Percentiles rank a stretch among this genome's conserved stretches.
Evolutionary conservation across 2,888 invertebrate species (phyloP).

Genomic region (Xiphydria camelus): DNA sequence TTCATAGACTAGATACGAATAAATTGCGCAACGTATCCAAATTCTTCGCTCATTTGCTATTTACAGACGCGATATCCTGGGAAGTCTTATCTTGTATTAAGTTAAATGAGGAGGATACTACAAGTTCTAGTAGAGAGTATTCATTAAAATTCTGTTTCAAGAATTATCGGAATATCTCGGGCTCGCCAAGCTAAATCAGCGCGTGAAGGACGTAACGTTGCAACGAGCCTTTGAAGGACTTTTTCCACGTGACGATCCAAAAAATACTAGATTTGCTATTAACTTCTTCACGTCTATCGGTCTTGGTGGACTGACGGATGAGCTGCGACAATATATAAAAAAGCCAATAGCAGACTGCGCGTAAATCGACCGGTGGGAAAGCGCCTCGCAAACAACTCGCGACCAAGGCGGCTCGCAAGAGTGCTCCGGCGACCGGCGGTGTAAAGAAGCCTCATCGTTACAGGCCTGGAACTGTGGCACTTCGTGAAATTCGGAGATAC

Average conservation of each 20-base stretch:
- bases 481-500: too few relatives aligned
- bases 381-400: too few relatives aligned
- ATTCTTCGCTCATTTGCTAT: constrained; percentile 93
- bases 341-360: too few relatives aligned
- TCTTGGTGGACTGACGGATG: constrained; percentile 93
- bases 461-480: too few relatives aligned
- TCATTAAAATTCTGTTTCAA: constrained; percentile 96
- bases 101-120: constrained; percentile 95
- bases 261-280: constrained; percentile 95
- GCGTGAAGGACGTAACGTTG: constrained; percentile 89
- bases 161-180: constrained; percentile 98
- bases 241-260: constrained; percentile 94
- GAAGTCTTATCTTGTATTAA: constrained; percentile 86
- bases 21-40: constrained; percentile 95
- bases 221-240: constrained; percentile 86
- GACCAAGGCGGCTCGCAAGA: too few relatives aligned
- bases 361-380: too few relatives aligned
- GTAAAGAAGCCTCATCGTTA: too few relatives aligned
- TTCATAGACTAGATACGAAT: constrained; percentile 94
- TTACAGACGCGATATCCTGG: constrained; percentile 98
- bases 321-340: too few relatives aligned
- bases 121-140: constrained; percentile 95
- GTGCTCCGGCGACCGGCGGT: too few relatives aligned
- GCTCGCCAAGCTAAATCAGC: constrained; percentile 83
- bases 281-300: constrained; percentile 98